phyloP scores from a whole-genome alignment of 2,888 invertebrate species.

The Uropetala carovei region DNA sequence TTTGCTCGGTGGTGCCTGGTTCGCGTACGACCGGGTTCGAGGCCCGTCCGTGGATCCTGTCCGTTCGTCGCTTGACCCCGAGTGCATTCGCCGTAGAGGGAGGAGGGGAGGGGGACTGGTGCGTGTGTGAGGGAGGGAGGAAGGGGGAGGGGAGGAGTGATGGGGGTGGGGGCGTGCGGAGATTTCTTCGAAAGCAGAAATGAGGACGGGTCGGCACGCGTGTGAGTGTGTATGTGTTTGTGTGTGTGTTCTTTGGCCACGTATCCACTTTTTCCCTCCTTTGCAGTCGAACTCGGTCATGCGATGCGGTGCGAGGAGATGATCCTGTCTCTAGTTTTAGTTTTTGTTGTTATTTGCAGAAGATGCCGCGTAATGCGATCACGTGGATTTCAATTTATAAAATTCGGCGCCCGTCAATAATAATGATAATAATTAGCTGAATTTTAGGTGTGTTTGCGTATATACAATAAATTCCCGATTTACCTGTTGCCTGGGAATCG shows the following conservation, averaged over 20 bases:
- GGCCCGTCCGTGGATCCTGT: not conserved
- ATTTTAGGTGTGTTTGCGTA: too few species aligned
- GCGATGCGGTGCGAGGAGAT: not conserved
- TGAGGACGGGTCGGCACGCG: not conserved
- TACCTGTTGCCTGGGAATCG: too few species aligned
- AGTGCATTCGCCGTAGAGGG: conserved; percentile 12
- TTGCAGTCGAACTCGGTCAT: not conserved
- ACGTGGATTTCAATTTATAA: too few species aligned
- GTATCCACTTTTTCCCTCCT: not conserved
- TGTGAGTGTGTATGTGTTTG: not conserved
- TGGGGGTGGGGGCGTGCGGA: not conserved
- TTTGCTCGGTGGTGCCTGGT: not conserved
- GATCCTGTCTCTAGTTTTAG: too few species aligned
- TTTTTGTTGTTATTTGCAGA: too few species aligned
- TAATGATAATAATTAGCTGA: too few species aligned
- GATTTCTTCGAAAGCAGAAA: conserved; percentile 17
- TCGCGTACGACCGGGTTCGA: not conserved
- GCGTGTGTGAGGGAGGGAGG: too few species aligned
- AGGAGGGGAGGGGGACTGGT: not conserved
- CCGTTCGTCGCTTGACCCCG: not conserved
- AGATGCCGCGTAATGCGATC: too few species aligned
- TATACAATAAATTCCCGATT: too few species aligned
- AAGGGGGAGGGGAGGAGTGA: not conserved
- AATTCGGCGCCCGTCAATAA: too few species aligned
- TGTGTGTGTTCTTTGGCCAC: not conserved